Evolutionary conservation across 1,140 invertebrate species (phyloP), one percentile per base, ranked within the genome.

Genomic region (Drosophila parvula): DNA sequence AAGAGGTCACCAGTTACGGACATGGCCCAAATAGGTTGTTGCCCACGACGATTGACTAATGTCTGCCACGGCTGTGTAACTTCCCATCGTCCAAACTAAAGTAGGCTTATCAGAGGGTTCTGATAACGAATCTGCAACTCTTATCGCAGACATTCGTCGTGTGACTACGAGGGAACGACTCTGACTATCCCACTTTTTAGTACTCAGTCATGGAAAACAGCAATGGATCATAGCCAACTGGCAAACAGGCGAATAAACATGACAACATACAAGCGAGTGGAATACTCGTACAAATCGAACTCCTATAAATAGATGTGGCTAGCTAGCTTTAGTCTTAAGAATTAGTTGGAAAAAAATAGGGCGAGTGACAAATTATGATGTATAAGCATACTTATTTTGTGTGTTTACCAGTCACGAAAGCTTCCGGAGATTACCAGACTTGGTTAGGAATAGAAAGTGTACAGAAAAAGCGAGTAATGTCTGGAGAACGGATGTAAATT

Each of bases 31-130:
- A 79, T 74, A 51, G 56, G 70, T 44, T 59, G 75, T 76, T 79
- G 83, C 78, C 69, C 74, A 79, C 85, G 51, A 76, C 85, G 67
- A 82, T 86, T 78, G 67, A 70, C 62, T 78, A 69, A 74, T 59
- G n/a, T 16, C n/a, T 28, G 67, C 38, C 68, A 74, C 69, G 43
- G 32, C 59, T 69, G 65, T 69, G 62, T 67, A 68, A 55, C 51
- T 48, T 43, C 38, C 34, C 65, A 71, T 53, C 44, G 22, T 43
- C 61, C 11, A 16, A 63, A 70, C 27, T 47, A 34, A 27, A 56
- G 36, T 41, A 0, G n/a, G 22, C 50, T 61, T 85, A 78, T 78
- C 81, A 81, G 12, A 6, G 43, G 22, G 22, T 22, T 16, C 12
- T 56, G 65, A 83, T 81, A 78, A 69, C 34, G 44, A 40, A 58